Percentiles rank a stretch among this genome's conserved stretches.
phyloP scores from a whole-genome alignment of 2,888 invertebrate species.

The Caenorhabditis becei region DNA sequence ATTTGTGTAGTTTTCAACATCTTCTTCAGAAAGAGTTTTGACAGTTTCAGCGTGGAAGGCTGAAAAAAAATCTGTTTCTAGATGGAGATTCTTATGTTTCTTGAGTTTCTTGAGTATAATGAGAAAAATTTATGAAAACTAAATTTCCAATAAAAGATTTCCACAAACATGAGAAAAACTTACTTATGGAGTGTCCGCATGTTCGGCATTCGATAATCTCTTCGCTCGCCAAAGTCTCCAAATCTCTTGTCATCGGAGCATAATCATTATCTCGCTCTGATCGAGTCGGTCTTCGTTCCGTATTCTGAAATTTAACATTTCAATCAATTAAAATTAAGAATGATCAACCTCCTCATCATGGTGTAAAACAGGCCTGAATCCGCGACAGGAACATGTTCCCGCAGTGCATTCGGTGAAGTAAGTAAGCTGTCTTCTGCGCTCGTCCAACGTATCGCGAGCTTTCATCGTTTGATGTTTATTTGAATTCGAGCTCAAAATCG shows the following conservation, averaged over 20 bases:
- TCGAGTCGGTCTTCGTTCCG: constrained; percentile 13
- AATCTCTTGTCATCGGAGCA: constrained; percentile 47
- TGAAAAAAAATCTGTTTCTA: constrained; percentile 3
- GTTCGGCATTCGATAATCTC: constrained; percentile 39
- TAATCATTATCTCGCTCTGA: constrained; percentile 46
- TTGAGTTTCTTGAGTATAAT: no score
- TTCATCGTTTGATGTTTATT: constrained; percentile 29
- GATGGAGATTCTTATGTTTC: no score
- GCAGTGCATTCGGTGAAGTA: constrained; percentile 47
- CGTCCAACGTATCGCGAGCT: constrained; percentile 27
- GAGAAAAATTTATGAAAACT: no score
- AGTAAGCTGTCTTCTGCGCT: constrained; percentile 30
- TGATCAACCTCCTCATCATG: constrained; percentile 36
- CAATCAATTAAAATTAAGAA: not conserved
- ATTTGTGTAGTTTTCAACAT: constrained; percentile 23
- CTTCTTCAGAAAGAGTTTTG: constrained; percentile 33
- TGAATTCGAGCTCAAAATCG: not conserved
- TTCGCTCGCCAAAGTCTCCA: constrained; percentile 26
- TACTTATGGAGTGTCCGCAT: constrained; percentile 53
- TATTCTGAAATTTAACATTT: constrained; percentile 14
- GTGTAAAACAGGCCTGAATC: constrained; percentile 42
- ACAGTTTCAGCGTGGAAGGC: constrained; percentile 41
- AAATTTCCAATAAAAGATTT: no score
- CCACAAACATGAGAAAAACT: not conserved
- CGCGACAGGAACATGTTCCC: constrained; percentile 42